These are phyloP conservation scores for Oreochromis aureus DNA, from an alignment of 2,113 vertebrate genomes.

Conservation along the genomic window DNA sequence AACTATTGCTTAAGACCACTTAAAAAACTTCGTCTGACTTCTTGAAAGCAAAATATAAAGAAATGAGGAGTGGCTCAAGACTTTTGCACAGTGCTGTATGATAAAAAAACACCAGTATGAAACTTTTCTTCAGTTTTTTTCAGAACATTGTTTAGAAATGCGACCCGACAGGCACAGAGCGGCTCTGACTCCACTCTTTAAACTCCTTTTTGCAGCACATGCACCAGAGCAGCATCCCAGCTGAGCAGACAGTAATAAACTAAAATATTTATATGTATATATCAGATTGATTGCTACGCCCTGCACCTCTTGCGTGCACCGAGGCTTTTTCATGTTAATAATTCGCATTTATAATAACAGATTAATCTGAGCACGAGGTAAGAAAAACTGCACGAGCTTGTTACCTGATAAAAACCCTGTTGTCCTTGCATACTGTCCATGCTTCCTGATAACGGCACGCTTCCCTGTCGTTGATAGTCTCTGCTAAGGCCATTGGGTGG, in stretches of 20 bases:
- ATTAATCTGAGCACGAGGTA: not conserved
- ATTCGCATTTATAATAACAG: not conserved
- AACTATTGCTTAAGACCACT: not conserved
- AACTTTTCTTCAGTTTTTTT: not conserved
- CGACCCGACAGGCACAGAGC: not conserved
- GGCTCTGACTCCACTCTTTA: not conserved
- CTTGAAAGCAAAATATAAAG: not conserved
- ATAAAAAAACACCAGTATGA: not conserved
- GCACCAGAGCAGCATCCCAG: not conserved
- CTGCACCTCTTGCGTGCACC: not conserved
- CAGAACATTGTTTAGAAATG: not conserved
- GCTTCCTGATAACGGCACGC: constrained; percentile 79
- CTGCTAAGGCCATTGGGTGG: constrained; percentile 67
- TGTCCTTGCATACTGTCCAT: constrained; percentile 75
- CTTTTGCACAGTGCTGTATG: not conserved
- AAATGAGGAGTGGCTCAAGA: not conserved
- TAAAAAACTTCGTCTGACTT: not conserved
- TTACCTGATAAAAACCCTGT: constrained; percentile 84
- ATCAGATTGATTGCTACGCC: not conserved
- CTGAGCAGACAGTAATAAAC: not conserved
- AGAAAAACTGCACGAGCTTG: not conserved
- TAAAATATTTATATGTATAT: not conserved
- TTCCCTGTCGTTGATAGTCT: constrained; percentile 73
- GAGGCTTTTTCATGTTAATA: not conserved
- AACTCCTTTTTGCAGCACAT: not conserved